Conservation (phyloP, 2,797 vertebrate genomes). For the Xiphophorus birchmanni region DNA sequence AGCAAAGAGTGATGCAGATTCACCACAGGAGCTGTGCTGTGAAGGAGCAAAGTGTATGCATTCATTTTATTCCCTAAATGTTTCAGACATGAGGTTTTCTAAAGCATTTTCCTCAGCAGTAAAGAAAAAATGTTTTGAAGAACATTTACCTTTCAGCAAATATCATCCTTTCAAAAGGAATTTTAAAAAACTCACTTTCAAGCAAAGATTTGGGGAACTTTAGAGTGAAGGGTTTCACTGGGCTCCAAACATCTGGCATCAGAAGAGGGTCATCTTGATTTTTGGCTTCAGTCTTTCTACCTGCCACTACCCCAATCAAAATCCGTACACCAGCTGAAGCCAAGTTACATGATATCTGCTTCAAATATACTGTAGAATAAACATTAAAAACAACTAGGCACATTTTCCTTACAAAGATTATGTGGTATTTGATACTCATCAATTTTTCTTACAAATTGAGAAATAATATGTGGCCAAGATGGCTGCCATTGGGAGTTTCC, state of each 20-base stretch:
- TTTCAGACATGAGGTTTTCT: slow-evolving; percentile 49
- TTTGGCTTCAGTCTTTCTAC: neutral
- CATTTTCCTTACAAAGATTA: neutral
- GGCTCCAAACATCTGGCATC: neutral
- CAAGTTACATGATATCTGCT: neutral
- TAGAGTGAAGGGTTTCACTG: too few relatives aligned
- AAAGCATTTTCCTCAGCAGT: slow-evolving; percentile 24
- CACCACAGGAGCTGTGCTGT: slow-evolving; percentile 29
- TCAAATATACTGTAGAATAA: neutral
- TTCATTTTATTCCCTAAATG: slow-evolving; percentile 43
- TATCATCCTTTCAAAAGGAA: neutral
- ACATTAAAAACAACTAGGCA: neutral
- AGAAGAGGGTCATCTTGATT: neutral
- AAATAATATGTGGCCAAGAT: neutral
- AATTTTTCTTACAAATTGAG: neutral
- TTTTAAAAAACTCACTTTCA: too few relatives aligned
- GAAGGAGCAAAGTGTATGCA: slow-evolving; percentile 18
- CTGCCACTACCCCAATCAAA: neutral
- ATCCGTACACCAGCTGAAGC: neutral
- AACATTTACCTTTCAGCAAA: slow-evolving; percentile 24
- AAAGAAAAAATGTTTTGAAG: slow-evolving; percentile 23
- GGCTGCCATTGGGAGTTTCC: neutral
- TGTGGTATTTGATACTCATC: neutral
- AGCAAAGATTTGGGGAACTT: neutral
- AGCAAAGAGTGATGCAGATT: slow-evolving; percentile 32